Evolutionary conservation across 2,113 vertebrate species (phyloP).

Genomic region (Cepphus grylle): DNA sequence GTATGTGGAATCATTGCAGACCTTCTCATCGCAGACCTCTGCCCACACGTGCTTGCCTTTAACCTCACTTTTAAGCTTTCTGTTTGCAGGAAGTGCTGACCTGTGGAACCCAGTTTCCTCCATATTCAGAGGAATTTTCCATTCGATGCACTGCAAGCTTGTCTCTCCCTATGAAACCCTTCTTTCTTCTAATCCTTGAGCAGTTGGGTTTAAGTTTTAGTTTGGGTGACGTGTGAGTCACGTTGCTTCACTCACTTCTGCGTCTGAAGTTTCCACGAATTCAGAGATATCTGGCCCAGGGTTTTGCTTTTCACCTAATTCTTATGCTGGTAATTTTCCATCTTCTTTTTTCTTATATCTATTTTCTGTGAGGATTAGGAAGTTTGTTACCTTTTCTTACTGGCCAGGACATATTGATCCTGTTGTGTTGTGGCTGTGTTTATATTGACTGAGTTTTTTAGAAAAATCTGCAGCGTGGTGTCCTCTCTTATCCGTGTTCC

Average conservation of each 20-base stretch:
- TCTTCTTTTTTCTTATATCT: neutral
- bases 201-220: neutral
- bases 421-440: neutral
- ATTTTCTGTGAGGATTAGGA: neutral
- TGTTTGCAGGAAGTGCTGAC: neutral
- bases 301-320: neutral
- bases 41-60: neutral
- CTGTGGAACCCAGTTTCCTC: neutral
- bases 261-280: neutral
- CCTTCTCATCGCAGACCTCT: neutral
- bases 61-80: neutral
- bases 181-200: neutral
- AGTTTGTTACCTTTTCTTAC: neutral
- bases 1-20: neutral
- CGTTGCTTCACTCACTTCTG: neutral
- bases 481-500: neutral
- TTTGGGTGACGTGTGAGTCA: neutral
- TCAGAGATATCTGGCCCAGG: neutral
- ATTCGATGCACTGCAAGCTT: neutral
- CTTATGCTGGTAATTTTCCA: neutral
- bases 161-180: neutral
- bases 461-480: neutral
- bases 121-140: neutral
- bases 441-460: neutral
- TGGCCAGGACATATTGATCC: neutral